A percentile compares a stretch with the other conserved stretches of the same genome.
phyloP scores from a whole-genome alignment of 2,888 invertebrate species.

The Hermaeophaga mercurialis region DNA sequence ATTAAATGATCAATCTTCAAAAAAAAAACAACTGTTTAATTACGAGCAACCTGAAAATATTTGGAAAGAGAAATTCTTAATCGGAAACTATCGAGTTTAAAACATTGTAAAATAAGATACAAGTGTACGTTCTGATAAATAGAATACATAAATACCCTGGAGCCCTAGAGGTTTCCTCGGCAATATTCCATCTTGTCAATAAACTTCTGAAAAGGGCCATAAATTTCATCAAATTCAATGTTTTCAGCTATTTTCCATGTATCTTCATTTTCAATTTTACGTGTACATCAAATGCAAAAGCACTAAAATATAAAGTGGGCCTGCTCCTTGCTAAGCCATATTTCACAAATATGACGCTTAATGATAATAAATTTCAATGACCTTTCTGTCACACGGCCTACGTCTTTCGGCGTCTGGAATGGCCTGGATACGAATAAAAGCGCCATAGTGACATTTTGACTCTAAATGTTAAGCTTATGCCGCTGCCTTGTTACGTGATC shows the following conservation, averaged over 20 bases:
- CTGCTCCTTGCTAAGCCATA: conserved; percentile 6
- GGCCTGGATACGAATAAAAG: conserved; percentile 40
- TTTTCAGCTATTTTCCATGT: conserved; percentile 16
- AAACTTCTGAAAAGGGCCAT: conserved; percentile 17
- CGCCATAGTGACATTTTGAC: conserved; percentile 54
- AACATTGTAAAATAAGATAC: neutral
- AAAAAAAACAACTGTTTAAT: too few species aligned
- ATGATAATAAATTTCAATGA: conserved; percentile 47
- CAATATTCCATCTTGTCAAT: conserved; percentile 19
- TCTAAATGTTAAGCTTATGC: conserved; percentile 53
- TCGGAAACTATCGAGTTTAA: neutral
- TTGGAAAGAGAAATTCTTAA: neutral
- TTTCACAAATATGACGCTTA: conserved; percentile 43
- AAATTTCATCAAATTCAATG: conserved; percentile 22
- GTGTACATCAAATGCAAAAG: conserved; percentile 33
- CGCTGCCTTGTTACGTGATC: conserved; percentile 53
- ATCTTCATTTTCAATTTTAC: conserved; percentile 13
- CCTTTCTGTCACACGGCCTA: conserved; percentile 44
- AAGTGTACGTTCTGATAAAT: neutral
- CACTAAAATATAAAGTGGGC: conserved; percentile 31
- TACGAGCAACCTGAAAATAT: too few species aligned
- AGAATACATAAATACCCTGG: conserved; percentile 5
- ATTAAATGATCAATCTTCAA: too few species aligned
- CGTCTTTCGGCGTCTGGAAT: conserved; percentile 33
- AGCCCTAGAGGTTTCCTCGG: neutral